Base-by-base conservation (phyloP, 2,797 vertebrate species). In the Mormyrops boulengeri region DNA sequence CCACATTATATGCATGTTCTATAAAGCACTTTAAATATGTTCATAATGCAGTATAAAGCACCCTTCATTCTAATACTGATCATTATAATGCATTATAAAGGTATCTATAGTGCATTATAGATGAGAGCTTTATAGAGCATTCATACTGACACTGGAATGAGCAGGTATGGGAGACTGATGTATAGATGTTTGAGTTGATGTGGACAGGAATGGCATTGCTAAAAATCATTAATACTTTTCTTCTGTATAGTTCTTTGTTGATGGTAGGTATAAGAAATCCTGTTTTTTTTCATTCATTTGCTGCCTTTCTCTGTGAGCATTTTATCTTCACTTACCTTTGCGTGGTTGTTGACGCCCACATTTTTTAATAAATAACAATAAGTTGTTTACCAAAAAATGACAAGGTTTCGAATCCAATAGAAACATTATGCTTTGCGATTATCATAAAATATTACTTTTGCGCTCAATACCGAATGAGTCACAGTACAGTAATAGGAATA, bases 391-490 rank as follows among this genome's bases (percentile, higher is more conserved):
- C 22, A 53, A 53, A 26, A 26, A 85, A 50, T 50, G 50, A 47
- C 50, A 30, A 12, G 1, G 44, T 53, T 26, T 85, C 9, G 11
- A 82, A 82, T 82, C 77, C 77, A 82, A 47, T 82, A n/a, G 41
- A 82, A 82, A 82, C 41, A 47, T 47, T 55, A 55, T 57, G 85
- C 47, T 53, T 87, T 17, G 1, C 41, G 47, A 47, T 47, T 82
- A 82, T 82, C 77, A 47, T 82, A 82, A 82, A n/a, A 82, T 82
- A 82, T 57, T 38, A 88, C 52, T 47, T 82, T 82, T 82, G 19
- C 38, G 19, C 77, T 44, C 41, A 12, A 47, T 85, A 30, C n/a
- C 34, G 50, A 82, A 88, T 82, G 69, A 60, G 50, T 66, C 73
- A 55, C 38, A 47, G 85, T 88, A 38, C 41, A 85, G 44, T 88